A percentile compares a stretch with the other conserved stretches of the same genome.
phyloP scores from a whole-genome alignment of 2,113 vertebrate species.

The Crotalus horridus region DNA sequence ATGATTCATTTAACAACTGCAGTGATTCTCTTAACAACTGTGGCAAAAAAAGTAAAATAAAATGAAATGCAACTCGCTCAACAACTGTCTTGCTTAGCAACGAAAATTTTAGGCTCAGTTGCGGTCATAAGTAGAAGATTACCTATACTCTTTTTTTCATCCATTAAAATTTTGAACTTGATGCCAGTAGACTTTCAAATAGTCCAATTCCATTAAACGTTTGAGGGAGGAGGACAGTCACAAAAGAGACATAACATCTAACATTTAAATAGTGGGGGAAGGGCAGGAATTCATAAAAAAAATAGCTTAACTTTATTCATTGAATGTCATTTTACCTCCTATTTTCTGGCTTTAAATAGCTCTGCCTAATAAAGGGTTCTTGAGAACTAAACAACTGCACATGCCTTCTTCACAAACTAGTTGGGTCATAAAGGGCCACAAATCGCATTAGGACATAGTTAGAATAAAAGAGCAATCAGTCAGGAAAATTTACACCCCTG shows the following conservation, averaged over 20 bases:
- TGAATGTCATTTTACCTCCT: background rate
- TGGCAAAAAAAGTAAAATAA: too few relatives aligned
- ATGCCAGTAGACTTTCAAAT: background rate
- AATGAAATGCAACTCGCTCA: too few relatives aligned
- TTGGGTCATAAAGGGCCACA: background rate
- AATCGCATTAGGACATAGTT: background rate
- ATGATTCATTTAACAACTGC: too few relatives aligned
- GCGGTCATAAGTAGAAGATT: too few relatives aligned
- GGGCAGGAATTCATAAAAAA: background rate
- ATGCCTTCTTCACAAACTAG: background rate
- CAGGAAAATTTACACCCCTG: background rate
- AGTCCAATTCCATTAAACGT: background rate
- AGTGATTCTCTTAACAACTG: too few relatives aligned
- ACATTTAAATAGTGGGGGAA: background rate
- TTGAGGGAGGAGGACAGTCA: background rate
- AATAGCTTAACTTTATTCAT: background rate
- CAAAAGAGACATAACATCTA: background rate
- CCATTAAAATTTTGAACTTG: background rate
- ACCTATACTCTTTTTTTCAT: background rate
- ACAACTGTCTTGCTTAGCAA: too few relatives aligned
- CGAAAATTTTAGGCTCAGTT: too few relatives aligned
- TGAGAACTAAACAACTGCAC: background rate
- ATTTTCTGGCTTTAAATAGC: background rate
- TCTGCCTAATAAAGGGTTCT: background rate
- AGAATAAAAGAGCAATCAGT: background rate